phyloP scores from a whole-genome alignment of 1,140 invertebrate species.

The Dolichoris vasculosae region DNA sequence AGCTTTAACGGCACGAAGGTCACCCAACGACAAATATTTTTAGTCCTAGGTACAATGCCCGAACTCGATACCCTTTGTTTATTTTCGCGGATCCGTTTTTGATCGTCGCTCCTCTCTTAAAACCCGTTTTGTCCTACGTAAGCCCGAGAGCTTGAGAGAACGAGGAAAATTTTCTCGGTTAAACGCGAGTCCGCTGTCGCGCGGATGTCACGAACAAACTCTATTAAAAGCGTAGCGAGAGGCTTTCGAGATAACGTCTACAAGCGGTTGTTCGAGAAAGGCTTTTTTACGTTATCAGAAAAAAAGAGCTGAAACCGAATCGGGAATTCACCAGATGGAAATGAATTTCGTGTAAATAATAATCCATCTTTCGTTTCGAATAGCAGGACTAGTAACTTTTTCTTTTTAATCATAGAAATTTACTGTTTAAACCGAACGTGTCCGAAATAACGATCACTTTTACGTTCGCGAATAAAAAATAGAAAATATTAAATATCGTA shows the following conservation, averaged over 20 bases:
- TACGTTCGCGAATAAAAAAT: too few relatives aligned
- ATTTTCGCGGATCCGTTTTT: background rate
- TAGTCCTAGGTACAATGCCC: background rate
- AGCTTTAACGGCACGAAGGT: background rate
- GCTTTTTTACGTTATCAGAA: too few relatives aligned
- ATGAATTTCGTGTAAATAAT: too few relatives aligned
- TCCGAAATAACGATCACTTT: too few relatives aligned
- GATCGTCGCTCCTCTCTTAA: background rate
- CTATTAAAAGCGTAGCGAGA: slow-evolving; percentile 14
- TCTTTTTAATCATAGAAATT: too few relatives aligned
- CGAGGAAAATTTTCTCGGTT: slow-evolving; percentile 3
- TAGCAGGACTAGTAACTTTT: too few relatives aligned
- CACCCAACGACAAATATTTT: background rate
- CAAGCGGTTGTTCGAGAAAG: background rate
- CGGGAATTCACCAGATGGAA: too few relatives aligned
- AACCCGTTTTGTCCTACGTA: background rate
- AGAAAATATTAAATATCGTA: too few relatives aligned
- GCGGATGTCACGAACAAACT: background rate
- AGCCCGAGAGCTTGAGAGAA: background rate
- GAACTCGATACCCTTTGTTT: background rate
- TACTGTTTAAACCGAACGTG: too few relatives aligned
- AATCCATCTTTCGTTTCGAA: too few relatives aligned
- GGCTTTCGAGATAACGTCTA: background rate
- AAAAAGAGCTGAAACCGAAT: too few relatives aligned
- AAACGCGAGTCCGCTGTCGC: background rate